Evolutionary conservation across 2,888 invertebrate species (phyloP).

Genomic region (Hetaerina titia): DNA sequence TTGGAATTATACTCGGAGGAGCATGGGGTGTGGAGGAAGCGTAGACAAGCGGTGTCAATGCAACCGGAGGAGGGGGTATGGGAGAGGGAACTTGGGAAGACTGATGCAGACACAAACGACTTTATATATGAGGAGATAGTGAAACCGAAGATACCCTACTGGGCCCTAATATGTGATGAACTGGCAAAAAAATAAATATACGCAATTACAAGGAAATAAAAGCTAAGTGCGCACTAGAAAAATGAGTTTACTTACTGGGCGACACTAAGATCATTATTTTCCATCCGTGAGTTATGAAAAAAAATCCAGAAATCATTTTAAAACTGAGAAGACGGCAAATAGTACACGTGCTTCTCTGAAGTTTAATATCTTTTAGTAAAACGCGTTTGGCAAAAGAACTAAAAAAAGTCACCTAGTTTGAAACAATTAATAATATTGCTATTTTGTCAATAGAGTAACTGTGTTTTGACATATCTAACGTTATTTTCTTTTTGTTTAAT

Average conservation of each 20-base stretch:
- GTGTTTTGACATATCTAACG: no score
- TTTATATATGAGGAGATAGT: not conserved
- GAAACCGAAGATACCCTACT: not conserved
- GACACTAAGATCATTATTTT: not conserved
- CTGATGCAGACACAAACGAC: not conserved
- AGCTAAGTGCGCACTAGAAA: not conserved
- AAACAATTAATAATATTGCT: no score
- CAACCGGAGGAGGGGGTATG: not conserved
- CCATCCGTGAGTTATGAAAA: not conserved
- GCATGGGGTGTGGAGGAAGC: not conserved
- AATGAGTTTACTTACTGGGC: not conserved
- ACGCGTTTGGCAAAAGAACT: no score
- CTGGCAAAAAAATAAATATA: not conserved
- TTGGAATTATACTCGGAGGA: conserved; percentile 23
- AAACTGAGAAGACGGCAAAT: no score
- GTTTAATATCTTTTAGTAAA: no score
- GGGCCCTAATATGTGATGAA: not conserved
- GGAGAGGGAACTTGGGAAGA: not conserved
- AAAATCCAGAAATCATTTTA: not conserved
- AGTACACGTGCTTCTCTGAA: no score
- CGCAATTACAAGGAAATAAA: not conserved
- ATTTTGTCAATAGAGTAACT: no score
- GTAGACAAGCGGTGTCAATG: not conserved
- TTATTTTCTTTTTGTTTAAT: no score
- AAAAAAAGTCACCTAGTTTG: no score